Evolutionary conservation across 2,888 invertebrate species (phyloP), one percentile per base, ranked within the genome.

Genomic region (Tillus elongatus): DNA sequence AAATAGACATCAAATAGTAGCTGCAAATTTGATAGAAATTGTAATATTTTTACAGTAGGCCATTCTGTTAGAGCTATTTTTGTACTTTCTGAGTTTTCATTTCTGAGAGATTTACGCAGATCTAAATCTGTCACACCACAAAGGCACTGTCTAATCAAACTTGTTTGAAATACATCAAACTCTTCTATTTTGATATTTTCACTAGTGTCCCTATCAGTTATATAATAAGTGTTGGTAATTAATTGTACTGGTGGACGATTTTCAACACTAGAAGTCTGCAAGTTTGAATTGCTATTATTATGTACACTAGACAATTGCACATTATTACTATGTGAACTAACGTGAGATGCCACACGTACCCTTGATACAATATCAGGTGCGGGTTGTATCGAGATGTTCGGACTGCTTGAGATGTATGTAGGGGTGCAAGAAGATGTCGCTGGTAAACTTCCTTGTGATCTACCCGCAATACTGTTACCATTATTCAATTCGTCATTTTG

Each of bases 11-110:
- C 87, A 56, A 87, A 87, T 46, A 89, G 69, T 9, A 89, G 68
- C 56, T 90, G 88, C 53, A 89, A 72, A 46, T 84, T 85, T 41
- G 88, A 88, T 43, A 90, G 69, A 57, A 87, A 87, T 52, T 86
- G 79, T 28, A 90, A 61, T 3, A 83, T 70, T 54, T 77, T 74
- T 45, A 75, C 73, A n/a, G 73, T 70, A 26, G 77, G 73, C 77
- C 79, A 81, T 58, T 77, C 72, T 36, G 72, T 67, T 36, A 78
- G 55, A 41, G 72, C 68, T 1, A 72, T 69, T 27, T 64, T 65
- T 2, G 71, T 72, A 46, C 69, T 67, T 39, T 64, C 59, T 36
- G 67, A 62, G 50, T 69, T 66, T 47, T 71, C 73, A 43, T 75
- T 75, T 51, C 79, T 79, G 57, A 87, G 86, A 1, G 84, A 78